Base-by-base conservation (phyloP, 2,888 invertebrate species). In the Drosophila formosana region DNA sequence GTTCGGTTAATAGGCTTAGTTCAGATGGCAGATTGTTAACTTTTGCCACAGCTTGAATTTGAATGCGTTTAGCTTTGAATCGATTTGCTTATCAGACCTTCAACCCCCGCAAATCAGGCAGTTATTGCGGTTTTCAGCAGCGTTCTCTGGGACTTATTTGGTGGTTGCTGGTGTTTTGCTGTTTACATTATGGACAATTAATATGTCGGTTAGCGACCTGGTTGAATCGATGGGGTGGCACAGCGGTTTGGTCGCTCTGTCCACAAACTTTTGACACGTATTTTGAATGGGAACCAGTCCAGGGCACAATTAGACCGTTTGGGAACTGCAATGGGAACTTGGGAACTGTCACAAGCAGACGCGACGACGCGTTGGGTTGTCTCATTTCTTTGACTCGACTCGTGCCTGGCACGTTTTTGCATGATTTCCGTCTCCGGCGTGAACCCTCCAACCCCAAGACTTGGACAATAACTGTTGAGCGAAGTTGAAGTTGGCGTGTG, bases 391-490 rank as follows among this genome's bases (percentile, higher is more conserved):
- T 4, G 25, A 39, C n/a, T 18, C 57, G 72, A 63, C 80, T 82
- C 85, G 89, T 89, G 85, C 9, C 47, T 45, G 89, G 56, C 84
- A 84, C 89, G 84, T 82, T 84, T 88, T 75, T 77, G 89, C 80
- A 87, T 84, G 89, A 74, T 69, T 79, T 89, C 77, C 82, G 75
- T 63, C 32, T 11, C 11, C 50, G 34, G 52, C 32, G 34, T 41
- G 9, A 18, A 9, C 28, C 51, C 23, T 28, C 50, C 49, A 73
- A 74, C 75, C 78, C 75, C 75, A 75, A 73, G 61, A 60, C 50
- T 26, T 25, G 18, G 28, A 46, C 53, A 51, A 52, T 43, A 45
- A 41, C 53, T 72, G 57, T 41, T 23, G 37, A 67, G 13, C 43
- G 45, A 28, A 18, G 49, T 52, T 70, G 67, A n/a, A 43, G 55